phyloP scores from a whole-genome alignment of 2,113 vertebrate genomes.

The Megaceryle torquata region DNA sequence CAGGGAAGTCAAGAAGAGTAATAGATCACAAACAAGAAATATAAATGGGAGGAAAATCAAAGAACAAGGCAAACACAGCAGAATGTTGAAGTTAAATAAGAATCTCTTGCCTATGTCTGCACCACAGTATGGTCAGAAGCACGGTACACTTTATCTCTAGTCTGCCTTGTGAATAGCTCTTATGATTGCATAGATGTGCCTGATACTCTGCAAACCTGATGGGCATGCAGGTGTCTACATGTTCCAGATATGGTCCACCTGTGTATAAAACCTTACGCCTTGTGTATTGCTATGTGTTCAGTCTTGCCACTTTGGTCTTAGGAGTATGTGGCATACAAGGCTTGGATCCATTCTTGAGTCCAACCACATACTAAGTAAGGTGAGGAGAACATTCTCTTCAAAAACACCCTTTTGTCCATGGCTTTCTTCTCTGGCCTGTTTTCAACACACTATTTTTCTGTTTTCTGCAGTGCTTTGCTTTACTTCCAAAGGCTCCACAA shows the following conservation, averaged over 20 bases:
- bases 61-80: background rate
- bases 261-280: background rate
- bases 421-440: background rate
- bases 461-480: background rate
- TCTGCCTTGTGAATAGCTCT: background rate
- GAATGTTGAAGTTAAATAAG: background rate
- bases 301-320: background rate
- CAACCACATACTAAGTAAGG: background rate
- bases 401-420: background rate
- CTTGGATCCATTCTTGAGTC: background rate
- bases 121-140: background rate
- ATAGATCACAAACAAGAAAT: background rate
- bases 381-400: background rate
- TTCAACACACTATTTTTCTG: background rate
- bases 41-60: background rate
- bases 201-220: background rate
- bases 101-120: background rate
- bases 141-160: rapidly evolving
- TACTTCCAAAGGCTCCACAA: background rate
- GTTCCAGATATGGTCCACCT: background rate
- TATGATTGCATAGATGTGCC: background rate
- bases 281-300: background rate
- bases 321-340: background rate
- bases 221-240: rapidly evolving
- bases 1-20: background rate